A percentile compares a stretch with the other conserved stretches of the same genome.
Evolutionary conservation across 2,888 invertebrate species (phyloP).

Genomic region (Rambutsinella grinnellia): DNA sequence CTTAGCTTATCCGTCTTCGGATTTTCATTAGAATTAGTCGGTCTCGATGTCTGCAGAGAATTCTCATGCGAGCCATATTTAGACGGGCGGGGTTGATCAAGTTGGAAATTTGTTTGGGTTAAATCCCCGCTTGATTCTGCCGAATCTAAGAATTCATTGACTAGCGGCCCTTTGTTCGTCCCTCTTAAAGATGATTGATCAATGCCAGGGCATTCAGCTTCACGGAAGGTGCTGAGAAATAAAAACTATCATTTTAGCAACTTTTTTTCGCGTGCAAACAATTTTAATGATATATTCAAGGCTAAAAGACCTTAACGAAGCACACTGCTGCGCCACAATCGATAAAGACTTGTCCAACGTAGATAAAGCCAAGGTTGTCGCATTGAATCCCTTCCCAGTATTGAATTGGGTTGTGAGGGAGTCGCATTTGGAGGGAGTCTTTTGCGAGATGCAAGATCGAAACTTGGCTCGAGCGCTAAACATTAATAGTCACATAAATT

Average conservation of each 20-base stretch:
- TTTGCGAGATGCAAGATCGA: conserved; percentile 60
- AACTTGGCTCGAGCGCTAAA: conserved; percentile 63
- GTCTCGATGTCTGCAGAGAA: conserved; percentile 47
- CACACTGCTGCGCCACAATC: conserved; percentile 63
- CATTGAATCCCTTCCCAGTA: conserved; percentile 41
- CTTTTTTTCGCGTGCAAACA: no score
- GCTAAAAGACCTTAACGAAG: conserved; percentile 58
- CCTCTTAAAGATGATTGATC: conserved; percentile 41
- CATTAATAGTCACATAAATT: no score
- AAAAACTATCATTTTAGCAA: conserved; percentile 21
- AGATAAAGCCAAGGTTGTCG: conserved; percentile 62
- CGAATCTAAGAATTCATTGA: conserved; percentile 42
- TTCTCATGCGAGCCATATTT: conserved; percentile 48
- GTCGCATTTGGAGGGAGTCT: conserved; percentile 62
- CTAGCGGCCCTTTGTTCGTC: conserved; percentile 56
- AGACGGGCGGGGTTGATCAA: conserved; percentile 54
- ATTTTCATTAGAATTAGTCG: conserved; percentile 40
- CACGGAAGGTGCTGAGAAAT: conserved; percentile 47
- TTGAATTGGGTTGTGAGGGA: conserved; percentile 27
- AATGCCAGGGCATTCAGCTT: conserved; percentile 59
- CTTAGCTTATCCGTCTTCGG: conserved; percentile 56
- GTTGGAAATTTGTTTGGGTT: conserved; percentile 52
- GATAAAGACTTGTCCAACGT: conserved; percentile 64
- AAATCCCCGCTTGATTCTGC: conserved; percentile 45
- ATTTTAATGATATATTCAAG: conserved; percentile 5